Conservation (phyloP, 2,888 invertebrate genomes). For the Eupithecia insigniata region DNA sequence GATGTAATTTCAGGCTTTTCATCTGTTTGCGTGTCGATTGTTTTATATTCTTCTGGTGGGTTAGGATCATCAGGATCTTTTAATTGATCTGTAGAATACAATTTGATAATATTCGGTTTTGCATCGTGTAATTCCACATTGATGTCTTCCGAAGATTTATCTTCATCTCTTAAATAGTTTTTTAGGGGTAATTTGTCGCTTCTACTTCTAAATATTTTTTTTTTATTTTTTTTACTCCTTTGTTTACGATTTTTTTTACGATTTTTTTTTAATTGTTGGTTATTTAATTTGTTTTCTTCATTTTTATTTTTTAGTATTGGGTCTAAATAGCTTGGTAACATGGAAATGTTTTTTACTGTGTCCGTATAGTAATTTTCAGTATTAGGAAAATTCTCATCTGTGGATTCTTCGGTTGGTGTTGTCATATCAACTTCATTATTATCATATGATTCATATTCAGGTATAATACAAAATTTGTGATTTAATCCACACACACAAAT, state of each 20-base stretch:
- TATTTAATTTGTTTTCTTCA: background rate
- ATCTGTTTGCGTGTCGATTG: background rate
- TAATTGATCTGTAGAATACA: background rate
- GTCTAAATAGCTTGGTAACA: conserved; percentile 2
- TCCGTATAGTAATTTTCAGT: background rate
- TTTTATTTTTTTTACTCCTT: too few relatives aligned
- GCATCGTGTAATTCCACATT: background rate
- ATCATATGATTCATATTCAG: background rate
- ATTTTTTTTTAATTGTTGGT: too few relatives aligned
- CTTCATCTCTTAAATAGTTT: background rate
- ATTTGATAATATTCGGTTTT: background rate
- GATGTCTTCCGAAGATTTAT: background rate
- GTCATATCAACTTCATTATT: background rate
- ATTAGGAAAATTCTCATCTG: too few relatives aligned
- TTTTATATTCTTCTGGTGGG: background rate
- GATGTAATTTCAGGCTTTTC: background rate
- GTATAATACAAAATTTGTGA: background rate
- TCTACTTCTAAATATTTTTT: background rate
- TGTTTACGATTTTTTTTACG: too few relatives aligned
- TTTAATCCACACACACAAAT: background rate
- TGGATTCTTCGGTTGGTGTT: background rate
- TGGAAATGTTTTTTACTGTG: background rate
- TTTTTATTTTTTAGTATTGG: background rate
- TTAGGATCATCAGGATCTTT: background rate
- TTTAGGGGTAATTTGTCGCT: background rate